Evolutionary conservation across 1,140 invertebrate genomes (phyloP).

Genomic region (Elysia chlorotica): DNA sequence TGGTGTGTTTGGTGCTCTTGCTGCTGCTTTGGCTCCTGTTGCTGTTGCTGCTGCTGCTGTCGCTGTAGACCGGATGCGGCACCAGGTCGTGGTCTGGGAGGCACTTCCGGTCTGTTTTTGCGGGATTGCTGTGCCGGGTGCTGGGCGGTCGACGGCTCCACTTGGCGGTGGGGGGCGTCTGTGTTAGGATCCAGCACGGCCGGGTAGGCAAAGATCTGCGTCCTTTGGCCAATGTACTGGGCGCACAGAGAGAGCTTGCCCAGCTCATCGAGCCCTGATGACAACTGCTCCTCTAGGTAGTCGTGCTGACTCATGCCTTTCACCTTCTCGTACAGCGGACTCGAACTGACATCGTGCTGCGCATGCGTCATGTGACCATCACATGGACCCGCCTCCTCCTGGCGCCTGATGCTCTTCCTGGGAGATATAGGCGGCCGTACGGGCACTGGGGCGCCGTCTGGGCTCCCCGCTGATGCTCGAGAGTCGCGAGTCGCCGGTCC

Average conservation of each 20-base stretch:
- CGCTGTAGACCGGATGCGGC: neutral
- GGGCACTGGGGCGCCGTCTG: neutral
- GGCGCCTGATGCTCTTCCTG: constrained; percentile 9
- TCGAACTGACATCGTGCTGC: neutral
- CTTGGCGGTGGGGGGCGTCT: neutral
- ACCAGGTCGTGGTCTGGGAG: constrained; percentile 5
- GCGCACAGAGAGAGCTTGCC: too few species aligned
- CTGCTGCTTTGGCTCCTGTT: too few species aligned
- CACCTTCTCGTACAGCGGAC: constrained; percentile 15
- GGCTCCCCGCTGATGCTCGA: neutral
- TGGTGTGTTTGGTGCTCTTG: too few species aligned
- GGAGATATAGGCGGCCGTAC: constrained; percentile 18
- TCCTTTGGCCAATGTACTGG: neutral
- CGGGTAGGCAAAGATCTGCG: constrained; percentile 6
- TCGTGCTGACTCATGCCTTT: constrained; percentile 7
- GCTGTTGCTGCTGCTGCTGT: too few species aligned
- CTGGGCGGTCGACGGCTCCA: neutral
- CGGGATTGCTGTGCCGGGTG: neutral
- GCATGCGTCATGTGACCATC: too few species aligned
- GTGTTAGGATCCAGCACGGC: constrained; percentile 3
- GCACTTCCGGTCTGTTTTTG: neutral
- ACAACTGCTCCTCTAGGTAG: constrained; percentile 4
- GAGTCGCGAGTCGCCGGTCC: too few species aligned
- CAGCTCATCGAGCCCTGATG: too few species aligned
- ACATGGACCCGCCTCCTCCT: constrained; percentile 1